These are phyloP conservation scores for Myripristis murdjan DNA, from an alignment of 2,797 vertebrate genomes.

Conservation along the genomic window DNA sequence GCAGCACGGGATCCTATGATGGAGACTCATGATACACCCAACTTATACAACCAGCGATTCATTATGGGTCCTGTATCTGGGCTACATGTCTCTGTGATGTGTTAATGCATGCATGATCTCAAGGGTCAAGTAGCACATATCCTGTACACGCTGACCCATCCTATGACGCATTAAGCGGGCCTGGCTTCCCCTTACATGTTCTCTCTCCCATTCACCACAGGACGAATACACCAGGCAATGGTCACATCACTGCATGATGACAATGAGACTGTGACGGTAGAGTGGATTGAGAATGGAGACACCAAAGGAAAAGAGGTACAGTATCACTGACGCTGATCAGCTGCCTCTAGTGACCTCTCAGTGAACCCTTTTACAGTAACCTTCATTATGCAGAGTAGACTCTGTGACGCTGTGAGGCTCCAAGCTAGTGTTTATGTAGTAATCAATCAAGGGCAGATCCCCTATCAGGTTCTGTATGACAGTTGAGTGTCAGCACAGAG, in stretches of 20 bases:
- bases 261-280: conserved; percentile 97
- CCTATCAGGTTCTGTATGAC: no score
- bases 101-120: conserved; percentile 9
- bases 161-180: conserved; percentile 19
- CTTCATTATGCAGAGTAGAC: not conserved
- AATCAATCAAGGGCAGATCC: no score
- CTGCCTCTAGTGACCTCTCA: not conserved
- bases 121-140: conserved; percentile 2
- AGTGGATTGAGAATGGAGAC: conserved; percentile 99
- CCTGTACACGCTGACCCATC: not conserved
- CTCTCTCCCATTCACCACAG: conserved; percentile 73
- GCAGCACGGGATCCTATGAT: no score
- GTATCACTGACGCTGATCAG: not conserved
- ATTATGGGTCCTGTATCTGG: no score
- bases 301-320: conserved; percentile 98
- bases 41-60: no score
- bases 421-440: no score
- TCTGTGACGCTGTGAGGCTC: no score
- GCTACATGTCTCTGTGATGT: not conserved
- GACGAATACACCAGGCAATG: conserved; percentile 98
- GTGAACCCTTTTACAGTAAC: not conserved
- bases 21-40: no score
- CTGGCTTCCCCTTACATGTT: conserved; percentile 17
- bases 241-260: conserved; percentile 97
- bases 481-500: no score